Base-by-base conservation (phyloP, 1,140 invertebrate genomes). In the Drosophila paulistorum region DNA sequence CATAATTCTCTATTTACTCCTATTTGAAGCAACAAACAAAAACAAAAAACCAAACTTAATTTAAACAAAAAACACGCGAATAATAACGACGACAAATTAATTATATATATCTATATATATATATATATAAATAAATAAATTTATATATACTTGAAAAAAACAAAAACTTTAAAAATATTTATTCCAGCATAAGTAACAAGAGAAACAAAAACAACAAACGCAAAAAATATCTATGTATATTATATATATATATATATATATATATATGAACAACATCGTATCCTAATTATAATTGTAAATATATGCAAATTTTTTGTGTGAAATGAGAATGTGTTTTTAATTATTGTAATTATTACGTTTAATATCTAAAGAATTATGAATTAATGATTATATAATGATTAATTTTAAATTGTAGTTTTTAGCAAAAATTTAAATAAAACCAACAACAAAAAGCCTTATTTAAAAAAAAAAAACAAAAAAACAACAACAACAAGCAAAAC, bases 381-480 rank as follows among this genome's bases (percentile, higher is more conserved):
- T 87, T 79, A 87, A 87, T 79, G 64, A 78, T 84, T 77, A 79
- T 77, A 79, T 77, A 77, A 85, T 89, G 89, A 87, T 89, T 89
- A 89, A 78, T 89, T 84, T 89, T 89, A 89, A 77, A 89, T 79
- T 89, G 85, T 89, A 89, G 84, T 90, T 79, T 79, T 90, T 89
- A 89, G 84, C 80, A 74, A 89, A 89, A 89, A 90, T 90, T 89
- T 84, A 90, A 89, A 84, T 84, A 89, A 89, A 89, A 82, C 71
- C 71, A 81, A 79, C 45, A 51, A 51, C 17, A 51, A 51, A 81
- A 89, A 90, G 81, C 80, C 85, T 90, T 90, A 84, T 90, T 89
- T 81, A 90, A 89, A 85, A 89, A 86, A 65, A 79, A 65, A 76
- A 85, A 89, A 86, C 62, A 79, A 65, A 76, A 59, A 41, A 23